These are phyloP conservation scores for Podarcis raffonei DNA, from an alignment of 2,113 vertebrate species.

Conservation along the genomic window DNA sequence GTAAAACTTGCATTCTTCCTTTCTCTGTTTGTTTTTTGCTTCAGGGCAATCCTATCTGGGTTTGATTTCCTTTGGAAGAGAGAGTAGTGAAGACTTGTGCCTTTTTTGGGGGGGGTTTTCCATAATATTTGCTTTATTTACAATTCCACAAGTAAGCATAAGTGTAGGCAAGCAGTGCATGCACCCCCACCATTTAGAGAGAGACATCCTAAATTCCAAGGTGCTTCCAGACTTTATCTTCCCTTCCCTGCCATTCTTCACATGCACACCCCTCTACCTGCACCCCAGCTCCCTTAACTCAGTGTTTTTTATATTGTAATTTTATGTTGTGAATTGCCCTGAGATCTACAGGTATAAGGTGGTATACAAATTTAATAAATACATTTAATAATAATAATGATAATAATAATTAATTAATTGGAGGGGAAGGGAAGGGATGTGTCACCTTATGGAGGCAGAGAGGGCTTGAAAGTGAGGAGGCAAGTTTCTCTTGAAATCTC, in stretches of 20 bases:
- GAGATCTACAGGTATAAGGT: too few relatives aligned
- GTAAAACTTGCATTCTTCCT: slow-evolving; percentile 77
- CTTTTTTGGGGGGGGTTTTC: too few relatives aligned
- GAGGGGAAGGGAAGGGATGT: not conserved
- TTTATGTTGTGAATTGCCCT: too few relatives aligned
- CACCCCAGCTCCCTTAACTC: not conserved
- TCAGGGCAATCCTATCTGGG: not conserved
- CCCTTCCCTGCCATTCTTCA: too few relatives aligned
- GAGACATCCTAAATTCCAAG: not conserved
- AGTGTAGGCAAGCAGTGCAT: not conserved
- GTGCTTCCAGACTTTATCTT: not conserved
- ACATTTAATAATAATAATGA: too few relatives aligned
- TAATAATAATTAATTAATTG: too few relatives aligned
- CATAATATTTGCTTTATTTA: not conserved
- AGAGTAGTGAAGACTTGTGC: not conserved
- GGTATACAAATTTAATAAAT: too few relatives aligned
- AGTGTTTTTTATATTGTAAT: too few relatives aligned
- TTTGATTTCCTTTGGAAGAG: not conserved
- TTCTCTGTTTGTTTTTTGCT: slow-evolving; percentile 1
- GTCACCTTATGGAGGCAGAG: not conserved
- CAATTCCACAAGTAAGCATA: not conserved
- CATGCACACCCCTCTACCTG: not conserved
- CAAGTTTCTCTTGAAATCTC: not conserved
- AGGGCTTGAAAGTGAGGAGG: not conserved
- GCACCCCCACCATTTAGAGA: not conserved